phyloP scores from a whole-genome alignment of 1,140 invertebrate species.

The Drosophila sucinea region DNA sequence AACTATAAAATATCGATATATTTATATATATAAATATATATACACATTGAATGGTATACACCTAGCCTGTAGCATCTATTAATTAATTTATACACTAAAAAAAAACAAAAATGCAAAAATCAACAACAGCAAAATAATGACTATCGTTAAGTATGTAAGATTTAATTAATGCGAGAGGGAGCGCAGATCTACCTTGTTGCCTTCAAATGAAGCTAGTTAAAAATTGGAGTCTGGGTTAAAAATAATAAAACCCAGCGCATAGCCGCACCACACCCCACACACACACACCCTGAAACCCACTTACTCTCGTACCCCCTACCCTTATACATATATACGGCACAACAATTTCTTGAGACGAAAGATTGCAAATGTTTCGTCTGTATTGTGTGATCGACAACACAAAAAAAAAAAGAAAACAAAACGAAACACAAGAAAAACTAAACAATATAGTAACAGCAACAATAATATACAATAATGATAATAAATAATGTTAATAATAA shows the following conservation, averaged over 20 bases:
- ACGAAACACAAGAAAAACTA: conserved; percentile 2
- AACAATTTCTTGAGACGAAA: conserved; percentile 31
- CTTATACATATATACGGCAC: neutral
- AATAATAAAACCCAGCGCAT: conserved; percentile 34
- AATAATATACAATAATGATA: conserved; percentile 53
- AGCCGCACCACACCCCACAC: conserved; percentile 27
- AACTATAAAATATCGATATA: conserved; percentile 38
- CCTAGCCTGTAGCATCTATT: conserved; percentile 64
- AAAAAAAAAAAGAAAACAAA: conserved; percentile 7
- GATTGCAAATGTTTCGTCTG: conserved; percentile 69
- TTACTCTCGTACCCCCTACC: neutral
- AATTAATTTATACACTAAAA: conserved; percentile 59
- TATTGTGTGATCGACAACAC: conserved; percentile 28
- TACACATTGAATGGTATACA: conserved; percentile 64
- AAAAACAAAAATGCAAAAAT: conserved; percentile 33
- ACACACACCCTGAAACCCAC: conserved; percentile 14
- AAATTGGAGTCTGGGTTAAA: conserved; percentile 49
- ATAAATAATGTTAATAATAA: conserved; percentile 44
- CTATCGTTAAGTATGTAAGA: conserved; percentile 9
- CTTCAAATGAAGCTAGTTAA: conserved; percentile 83
- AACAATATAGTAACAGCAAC: conserved; percentile 52
- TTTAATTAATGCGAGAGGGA: conserved; percentile 56
- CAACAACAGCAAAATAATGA: conserved; percentile 44
- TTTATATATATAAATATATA: conserved; percentile 43
- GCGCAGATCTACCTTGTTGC: conserved; percentile 82